These are phyloP conservation scores for Nyctibius bracteatus DNA, from an alignment of 2,113 vertebrate species.

Conservation along the genomic window DNA sequence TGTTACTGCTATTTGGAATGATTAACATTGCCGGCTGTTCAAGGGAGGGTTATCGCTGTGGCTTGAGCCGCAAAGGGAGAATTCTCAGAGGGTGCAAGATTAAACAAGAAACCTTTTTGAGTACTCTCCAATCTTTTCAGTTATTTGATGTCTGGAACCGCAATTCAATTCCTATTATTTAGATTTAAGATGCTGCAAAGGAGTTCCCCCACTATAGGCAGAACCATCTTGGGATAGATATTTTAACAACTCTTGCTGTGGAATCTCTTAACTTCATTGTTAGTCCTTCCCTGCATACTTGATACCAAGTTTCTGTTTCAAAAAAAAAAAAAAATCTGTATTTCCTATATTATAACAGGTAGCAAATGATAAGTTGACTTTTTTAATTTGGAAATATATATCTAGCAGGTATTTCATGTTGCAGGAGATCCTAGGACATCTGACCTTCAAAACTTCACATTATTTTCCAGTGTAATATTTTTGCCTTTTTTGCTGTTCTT, in stretches of 20 bases:
- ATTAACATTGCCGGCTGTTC: not conserved
- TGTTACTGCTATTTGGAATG: not conserved
- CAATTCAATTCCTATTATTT: not conserved
- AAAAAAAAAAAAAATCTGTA: not conserved
- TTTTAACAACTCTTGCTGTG: not conserved
- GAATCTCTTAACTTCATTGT: not conserved
- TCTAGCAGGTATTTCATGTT: conserved; percentile 10
- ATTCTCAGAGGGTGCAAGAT: not conserved
- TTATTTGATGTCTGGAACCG: not conserved
- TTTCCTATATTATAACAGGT: not conserved
- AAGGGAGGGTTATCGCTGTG: not conserved
- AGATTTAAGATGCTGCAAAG: not conserved
- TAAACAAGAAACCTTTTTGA: not conserved
- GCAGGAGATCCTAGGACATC: conserved; percentile 8
- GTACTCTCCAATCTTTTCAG: not conserved
- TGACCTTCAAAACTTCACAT: not conserved
- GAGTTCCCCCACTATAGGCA: not conserved
- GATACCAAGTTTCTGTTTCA: not conserved
- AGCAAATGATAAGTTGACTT: not conserved
- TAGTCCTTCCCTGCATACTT: not conserved
- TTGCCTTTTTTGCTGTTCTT: not conserved
- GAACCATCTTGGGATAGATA: not conserved
- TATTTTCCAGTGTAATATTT: conserved; percentile 3
- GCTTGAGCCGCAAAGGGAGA: not conserved
- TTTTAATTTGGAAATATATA: not conserved